phyloP scores from a whole-genome alignment of 2,797 vertebrate genomes.

The Sphenodon punctatus region DNA sequence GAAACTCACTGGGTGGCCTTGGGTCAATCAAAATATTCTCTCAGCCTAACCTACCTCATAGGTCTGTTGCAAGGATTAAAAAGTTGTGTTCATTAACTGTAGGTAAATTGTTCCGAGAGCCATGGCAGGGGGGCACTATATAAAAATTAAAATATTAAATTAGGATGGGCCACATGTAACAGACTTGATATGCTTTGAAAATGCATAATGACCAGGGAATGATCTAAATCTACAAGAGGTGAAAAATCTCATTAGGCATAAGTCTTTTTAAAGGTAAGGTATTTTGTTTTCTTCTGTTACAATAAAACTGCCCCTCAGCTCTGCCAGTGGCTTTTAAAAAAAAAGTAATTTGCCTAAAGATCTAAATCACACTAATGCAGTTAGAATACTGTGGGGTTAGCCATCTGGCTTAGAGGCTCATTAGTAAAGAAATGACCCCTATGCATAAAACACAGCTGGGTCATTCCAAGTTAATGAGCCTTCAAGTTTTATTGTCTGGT shows the following conservation, averaged over 20 bases:
- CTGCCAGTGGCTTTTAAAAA: neutral
- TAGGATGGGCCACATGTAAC: neutral
- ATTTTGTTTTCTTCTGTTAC: neutral
- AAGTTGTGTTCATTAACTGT: no score
- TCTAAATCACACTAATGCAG: constrained; percentile 56
- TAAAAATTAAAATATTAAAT: no score
- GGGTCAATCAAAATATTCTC: no score
- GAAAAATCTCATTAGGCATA: no score
- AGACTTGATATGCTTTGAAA: no score
- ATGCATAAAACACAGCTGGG: constrained; percentile 59
- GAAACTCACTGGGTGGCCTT: no score
- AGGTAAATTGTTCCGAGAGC: no score
- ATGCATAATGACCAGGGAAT: no score
- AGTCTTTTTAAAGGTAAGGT: constrained; percentile 1
- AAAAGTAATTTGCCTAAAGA: constrained; percentile 56
- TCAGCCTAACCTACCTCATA: no score
- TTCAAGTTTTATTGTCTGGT: constrained; percentile 60
- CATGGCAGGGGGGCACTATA: no score
- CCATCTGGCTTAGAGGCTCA: constrained; percentile 66
- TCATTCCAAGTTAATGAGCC: constrained; percentile 68
- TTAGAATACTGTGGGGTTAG: constrained; percentile 43
- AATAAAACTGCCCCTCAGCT: neutral
- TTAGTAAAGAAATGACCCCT: constrained; percentile 71
- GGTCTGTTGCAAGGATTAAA: no score
- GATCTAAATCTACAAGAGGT: no score